Base-by-base conservation (phyloP, 2,888 invertebrate species). In the Agriopis leucophaearia region DNA sequence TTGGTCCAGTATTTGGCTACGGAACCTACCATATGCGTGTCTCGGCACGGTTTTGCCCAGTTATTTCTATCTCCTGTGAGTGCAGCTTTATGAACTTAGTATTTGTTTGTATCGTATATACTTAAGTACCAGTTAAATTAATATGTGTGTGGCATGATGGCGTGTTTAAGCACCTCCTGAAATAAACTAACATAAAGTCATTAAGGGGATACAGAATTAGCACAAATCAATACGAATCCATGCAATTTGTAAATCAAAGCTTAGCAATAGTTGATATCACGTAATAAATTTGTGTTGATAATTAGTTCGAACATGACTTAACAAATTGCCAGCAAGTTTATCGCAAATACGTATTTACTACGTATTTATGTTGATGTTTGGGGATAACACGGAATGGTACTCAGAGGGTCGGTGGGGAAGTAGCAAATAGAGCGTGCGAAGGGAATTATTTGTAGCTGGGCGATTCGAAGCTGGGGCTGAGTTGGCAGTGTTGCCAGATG, bases 381-480 rank as follows among this genome's bases (percentile, higher is more conserved):
- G 62, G 66, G 71, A 77, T 76, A 74, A 78, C 81, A 80, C 72
- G 73, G 65, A 75, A 72, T 67, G 50, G 70, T 75, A 74, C 72
- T 75, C 69, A 70, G 68, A 72, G 72, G 71, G 69, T 76, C 72
- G 71, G 68, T 76, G 27, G 67, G 72, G 66, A 72, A 79, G 76
- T 78, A 75, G 78, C 78, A 86, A 87, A 86, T 83, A 86, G 85
- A 86, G 84, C 83, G 81, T 79, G 76, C 79, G 77, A 77, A 81
- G 77, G 79, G 79, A 82, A 83, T 87, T 85, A 83, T 84, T 82
- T 83, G 82, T 83, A 84, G 82, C 76, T 78, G 83, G 81, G 64
- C 77, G 82, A 80, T 78, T 83, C 77, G 74, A 72, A 71, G 63
- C 67, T 44, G 76, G 80, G 82, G 50, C 18, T 45, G n/a, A n/a